Evolutionary conservation across 2,113 vertebrate genomes (phyloP).

Genomic region (Myrmecophaga tridactyla): DNA sequence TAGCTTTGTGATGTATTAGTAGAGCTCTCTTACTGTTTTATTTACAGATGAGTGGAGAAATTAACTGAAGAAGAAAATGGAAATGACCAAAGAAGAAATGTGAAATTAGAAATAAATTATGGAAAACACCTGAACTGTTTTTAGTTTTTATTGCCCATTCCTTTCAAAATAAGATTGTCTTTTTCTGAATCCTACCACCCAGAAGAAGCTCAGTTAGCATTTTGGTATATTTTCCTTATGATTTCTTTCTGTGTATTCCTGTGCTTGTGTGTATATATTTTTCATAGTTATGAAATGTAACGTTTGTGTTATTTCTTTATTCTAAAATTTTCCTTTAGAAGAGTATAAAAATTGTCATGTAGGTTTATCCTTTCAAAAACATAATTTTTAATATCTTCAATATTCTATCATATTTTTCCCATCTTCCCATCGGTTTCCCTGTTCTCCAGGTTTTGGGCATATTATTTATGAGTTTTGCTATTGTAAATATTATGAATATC

Average conservation of each 20-base stretch:
- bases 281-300: too few relatives aligned
- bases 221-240: too few relatives aligned
- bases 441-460: not conserved
- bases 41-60: not conserved
- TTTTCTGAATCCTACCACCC: too few relatives aligned
- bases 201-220: too few relatives aligned
- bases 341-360: not conserved
- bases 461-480: not conserved
- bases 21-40: not conserved
- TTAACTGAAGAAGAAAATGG: slow-evolving; percentile 12
- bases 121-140: not conserved
- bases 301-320: too few relatives aligned
- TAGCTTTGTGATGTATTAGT: not conserved
- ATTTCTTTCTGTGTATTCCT: too few relatives aligned
- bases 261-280: too few relatives aligned
- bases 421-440: not conserved
- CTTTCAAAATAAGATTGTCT: too few relatives aligned
- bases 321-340: not conserved
- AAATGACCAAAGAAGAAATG: not conserved
- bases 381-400: not conserved
- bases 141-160: too few relatives aligned
- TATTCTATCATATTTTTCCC: not conserved
- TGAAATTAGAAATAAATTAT: not conserved
- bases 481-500: not conserved
- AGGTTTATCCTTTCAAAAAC: not conserved